Conservation (phyloP, 2,113 vertebrate species). For the Andinoacara biseriatus region DNA sequence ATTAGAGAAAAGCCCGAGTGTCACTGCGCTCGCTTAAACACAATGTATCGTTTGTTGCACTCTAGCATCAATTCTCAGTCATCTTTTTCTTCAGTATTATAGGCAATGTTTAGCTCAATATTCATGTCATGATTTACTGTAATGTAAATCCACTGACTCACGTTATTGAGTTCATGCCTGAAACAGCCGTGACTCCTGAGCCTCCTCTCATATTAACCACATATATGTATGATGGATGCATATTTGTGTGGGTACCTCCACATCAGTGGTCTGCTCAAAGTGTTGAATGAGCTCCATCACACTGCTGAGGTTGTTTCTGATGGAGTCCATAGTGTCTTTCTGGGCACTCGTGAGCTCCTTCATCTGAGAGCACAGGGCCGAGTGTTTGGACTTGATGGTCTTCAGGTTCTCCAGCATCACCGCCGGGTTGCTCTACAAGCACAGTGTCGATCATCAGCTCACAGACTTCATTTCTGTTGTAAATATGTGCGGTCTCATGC, state of each 20-base stretch:
- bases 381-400: conserved; percentile 84
- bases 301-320: conserved; percentile 77
- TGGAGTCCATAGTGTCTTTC: conserved; percentile 81
- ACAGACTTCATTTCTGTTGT: not conserved
- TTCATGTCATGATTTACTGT: not conserved
- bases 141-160: too few relatives aligned
- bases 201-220: too few relatives aligned
- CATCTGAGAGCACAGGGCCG: conserved; percentile 79
- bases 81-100: too few relatives aligned
- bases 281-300: conserved; percentile 76
- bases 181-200: too few relatives aligned
- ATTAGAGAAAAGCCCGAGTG: not conserved
- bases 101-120: not conserved
- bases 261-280: conserved; percentile 75
- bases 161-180: too few relatives aligned
- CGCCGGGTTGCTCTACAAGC: conserved; percentile 84
- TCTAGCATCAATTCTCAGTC: not conserved
- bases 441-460: not conserved
- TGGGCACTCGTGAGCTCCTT: conserved; percentile 80
- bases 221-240: too few relatives aligned
- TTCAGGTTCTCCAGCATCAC: conserved; percentile 85
- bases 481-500: too few relatives aligned
- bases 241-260: conserved; percentile 79
- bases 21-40: not conserved
- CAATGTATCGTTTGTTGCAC: accelerated